Base-by-base conservation (phyloP, 2,797 vertebrate genomes). In the Trachurus trachurus region DNA sequence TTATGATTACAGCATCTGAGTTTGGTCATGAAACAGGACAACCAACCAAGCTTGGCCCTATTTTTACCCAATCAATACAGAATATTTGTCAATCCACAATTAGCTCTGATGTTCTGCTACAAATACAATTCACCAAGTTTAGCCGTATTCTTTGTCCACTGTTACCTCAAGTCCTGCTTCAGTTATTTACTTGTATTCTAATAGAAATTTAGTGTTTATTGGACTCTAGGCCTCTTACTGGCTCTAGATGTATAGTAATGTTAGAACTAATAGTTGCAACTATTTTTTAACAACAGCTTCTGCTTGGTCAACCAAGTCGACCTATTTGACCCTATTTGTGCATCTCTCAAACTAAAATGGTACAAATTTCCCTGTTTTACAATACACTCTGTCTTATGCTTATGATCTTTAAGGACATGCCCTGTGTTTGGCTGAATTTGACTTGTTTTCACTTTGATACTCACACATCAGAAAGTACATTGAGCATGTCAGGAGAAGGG, bases 131-230 rank as follows among this genome's bases (percentile, higher is more conserved):
- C 19, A 34, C 17, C 45, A 45, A 7, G 26, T 40, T 59, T 22
- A 73, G 49, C 56, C 73, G 42, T 64, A n/a, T 34, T 34, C 19
- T 88, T 40, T 81, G 53, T 64, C 39, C 95, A 11, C 94, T 37
- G 39, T 74, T 63, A 81, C 10, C 16, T 44, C n/a, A 26, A 21
- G 29, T 67, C 31, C 45, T 49, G 40, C 54, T 63, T 74, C 53
- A 66, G 15, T 61, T 54, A 75, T 57, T 76, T 49, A 13, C 39
- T 42, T 59, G 29, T 81, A 70, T 11, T 80, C 31, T 77, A 60
- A 52, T 22, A 10, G 34, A 34, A 72, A 54, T 52, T 44, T 21
- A 37, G 1, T 42, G 22, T 84, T 71, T 49, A 37, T 58, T 57
- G 15, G 49, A 57, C n/a, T 67, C 2, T 9, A 16, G 5, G 19